Base-by-base conservation (phyloP, 2,797 vertebrate species). In the Orientallactaga sibirica region DNA sequence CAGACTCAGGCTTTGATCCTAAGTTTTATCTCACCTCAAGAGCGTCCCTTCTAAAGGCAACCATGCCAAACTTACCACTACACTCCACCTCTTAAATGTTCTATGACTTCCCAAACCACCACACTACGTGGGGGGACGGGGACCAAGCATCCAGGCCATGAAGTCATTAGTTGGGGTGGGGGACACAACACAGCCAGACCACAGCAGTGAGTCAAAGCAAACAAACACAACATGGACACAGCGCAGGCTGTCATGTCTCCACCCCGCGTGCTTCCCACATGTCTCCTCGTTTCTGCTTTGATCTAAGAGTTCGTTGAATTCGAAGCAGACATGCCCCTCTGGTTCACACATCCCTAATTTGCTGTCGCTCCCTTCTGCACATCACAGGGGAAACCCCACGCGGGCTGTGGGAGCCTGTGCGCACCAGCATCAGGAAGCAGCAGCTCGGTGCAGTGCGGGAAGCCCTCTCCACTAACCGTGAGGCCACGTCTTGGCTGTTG, bases 391-490 rank as follows among this genome's bases (percentile, higher is more conserved):
- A 93, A 96, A 29, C 0, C 15, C 3, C 19, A 0, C 1, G 1
- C 1, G 0, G 5, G 0, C 27, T 33, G 1, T 0, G 15, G 41
- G 58, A 92, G 12, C 1, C 3, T 3, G 5, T 18, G 7, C 2
- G 18, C 22, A 7, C 29, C 41, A 29, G 11, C 75, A 33, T 12
- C 16, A 16, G 48, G 2, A 0, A 10, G 3, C 5, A 20, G 19
- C 20, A 9, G 9, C 33, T 37, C 33, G 33, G 33, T 37, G 33
- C 33, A 37, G 18, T 25, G 55, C 55, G 5, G 0, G 19, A 78
- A 55, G 5, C 5, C n/a, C 10, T 77, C 43, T 22, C 52, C 24
- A 12, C n/a, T 27, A 67, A 55, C 41, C 71, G 7, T 5, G n/a
- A 55, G 43, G 67, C 0, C 9, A 73, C 2, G 19, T 33, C 22